phyloP scores from a whole-genome alignment of 2,797 vertebrate genomes.

The Stomatorhinus walkeri region DNA sequence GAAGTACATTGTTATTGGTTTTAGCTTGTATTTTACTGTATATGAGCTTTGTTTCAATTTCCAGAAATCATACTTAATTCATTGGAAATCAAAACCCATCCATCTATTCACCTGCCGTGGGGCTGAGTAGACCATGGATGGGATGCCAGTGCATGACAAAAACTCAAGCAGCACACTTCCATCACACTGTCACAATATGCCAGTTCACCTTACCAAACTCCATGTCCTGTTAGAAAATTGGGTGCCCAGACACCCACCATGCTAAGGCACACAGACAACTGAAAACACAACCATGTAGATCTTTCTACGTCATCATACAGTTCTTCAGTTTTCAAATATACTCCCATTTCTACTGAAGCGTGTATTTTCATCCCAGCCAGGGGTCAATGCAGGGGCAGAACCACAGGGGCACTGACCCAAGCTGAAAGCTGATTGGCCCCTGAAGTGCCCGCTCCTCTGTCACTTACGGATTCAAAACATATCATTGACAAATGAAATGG shows the following conservation, averaged over 20 bases:
- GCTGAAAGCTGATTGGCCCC: not conserved
- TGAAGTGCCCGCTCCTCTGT: not conserved
- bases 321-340: not conserved
- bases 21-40: slow-evolving; percentile 53
- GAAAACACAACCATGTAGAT: not conserved
- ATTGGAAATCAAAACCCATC: slow-evolving; percentile 15
- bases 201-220: not conserved
- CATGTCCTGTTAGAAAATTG: not conserved
- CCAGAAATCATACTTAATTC: slow-evolving; percentile 60
- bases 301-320: not conserved
- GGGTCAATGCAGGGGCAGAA: not conserved
- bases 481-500: not conserved
- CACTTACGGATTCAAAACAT: not conserved
- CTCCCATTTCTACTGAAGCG: not conserved
- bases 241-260: not conserved
- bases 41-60: slow-evolving; percentile 60
- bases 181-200: not conserved
- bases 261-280: not conserved
- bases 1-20: slow-evolving; percentile 60
- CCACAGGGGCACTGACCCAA: not conserved
- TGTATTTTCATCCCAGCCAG: not conserved
- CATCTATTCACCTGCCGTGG: not conserved
- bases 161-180: not conserved
- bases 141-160: not conserved
- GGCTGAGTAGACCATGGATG: not conserved